Conservation (phyloP, 2,113 vertebrate species). For the Symphodus melops region DNA sequence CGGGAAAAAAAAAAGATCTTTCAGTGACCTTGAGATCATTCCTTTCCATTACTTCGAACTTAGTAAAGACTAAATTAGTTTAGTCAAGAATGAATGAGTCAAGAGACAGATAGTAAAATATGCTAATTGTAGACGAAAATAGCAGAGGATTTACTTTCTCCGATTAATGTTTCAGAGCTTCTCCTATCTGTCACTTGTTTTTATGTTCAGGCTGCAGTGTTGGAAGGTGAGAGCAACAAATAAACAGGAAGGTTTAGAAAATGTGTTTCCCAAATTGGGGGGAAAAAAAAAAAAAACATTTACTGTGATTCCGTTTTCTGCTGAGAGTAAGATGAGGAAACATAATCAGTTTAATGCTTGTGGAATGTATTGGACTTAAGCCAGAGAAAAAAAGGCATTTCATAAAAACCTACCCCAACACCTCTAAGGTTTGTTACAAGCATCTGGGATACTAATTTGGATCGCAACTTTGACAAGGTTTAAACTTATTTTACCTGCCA, state of each 20-base stretch:
- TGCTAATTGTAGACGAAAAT: too few species aligned
- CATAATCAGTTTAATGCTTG: neutral
- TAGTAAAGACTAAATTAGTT: neutral
- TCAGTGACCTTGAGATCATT: neutral
- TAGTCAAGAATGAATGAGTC: too few species aligned
- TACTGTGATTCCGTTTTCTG: neutral
- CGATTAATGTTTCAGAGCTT: neutral
- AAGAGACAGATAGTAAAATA: too few species aligned
- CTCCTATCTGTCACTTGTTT: neutral
- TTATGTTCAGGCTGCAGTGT: neutral
- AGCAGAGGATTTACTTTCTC: neutral
- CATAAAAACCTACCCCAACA: neutral
- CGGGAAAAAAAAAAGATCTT: neutral
- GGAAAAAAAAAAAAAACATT: neutral
- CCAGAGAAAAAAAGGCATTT: neutral
- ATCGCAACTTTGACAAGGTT: too few species aligned
- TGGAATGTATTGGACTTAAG: neutral
- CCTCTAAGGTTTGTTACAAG: neutral
- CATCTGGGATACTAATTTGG: too few species aligned
- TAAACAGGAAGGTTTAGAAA: neutral
- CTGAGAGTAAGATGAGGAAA: neutral
- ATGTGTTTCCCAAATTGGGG: neutral
- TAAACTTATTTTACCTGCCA: too few species aligned
- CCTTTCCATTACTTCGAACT: neutral
- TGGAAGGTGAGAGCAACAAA: constrained; percentile 8